phyloP scores from a whole-genome alignment of 2,797 vertebrate genomes.

The Microctenopoma stevenorrisi region DNA sequence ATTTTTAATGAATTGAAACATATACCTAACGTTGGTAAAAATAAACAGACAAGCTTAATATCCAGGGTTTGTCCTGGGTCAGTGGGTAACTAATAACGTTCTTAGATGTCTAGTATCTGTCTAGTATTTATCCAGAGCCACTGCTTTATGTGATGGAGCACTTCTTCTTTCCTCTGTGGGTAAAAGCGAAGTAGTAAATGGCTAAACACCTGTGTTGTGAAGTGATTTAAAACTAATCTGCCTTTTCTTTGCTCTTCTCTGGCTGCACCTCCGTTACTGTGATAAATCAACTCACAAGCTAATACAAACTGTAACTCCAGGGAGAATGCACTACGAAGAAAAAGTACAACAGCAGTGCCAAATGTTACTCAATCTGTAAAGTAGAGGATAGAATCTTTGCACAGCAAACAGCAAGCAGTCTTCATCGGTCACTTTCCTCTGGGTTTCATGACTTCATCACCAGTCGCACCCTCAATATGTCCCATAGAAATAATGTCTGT shows the following conservation, averaged over 20 bases:
- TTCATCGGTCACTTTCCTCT: no score
- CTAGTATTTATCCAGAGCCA: conserved; percentile 30
- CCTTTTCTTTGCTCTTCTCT: conserved; percentile 33
- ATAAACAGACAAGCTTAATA: conserved; percentile 6
- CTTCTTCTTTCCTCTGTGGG: conserved; percentile 19
- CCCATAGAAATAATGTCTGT: no score
- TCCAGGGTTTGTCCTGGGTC: conserved; percentile 29
- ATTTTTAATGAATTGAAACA: neutral
- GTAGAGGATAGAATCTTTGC: conserved; percentile 8
- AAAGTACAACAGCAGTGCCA: conserved; percentile 2
- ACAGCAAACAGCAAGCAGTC: no score
- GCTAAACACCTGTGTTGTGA: conserved; percentile 25
- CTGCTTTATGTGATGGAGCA: conserved; percentile 46
- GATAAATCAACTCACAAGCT: conserved; percentile 44
- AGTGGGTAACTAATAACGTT: conserved; percentile 32
- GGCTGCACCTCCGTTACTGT: conserved; percentile 12
- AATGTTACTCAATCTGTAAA: conserved; percentile 4
- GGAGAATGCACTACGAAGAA: conserved; percentile 1
- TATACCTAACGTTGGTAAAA: neutral
- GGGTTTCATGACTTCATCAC: conserved; percentile 45
- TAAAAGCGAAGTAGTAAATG: conserved; percentile 48
- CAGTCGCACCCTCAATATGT: conserved; percentile 46
- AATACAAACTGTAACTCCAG: conserved; percentile 22
- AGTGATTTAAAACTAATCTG: conserved; percentile 46
- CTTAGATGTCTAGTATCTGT: conserved; percentile 12